Evolutionary conservation across 1,140 invertebrate genomes (phyloP), one percentile per base, ranked within the genome.

Genomic region (Stratiolaelaps scimitus): DNA sequence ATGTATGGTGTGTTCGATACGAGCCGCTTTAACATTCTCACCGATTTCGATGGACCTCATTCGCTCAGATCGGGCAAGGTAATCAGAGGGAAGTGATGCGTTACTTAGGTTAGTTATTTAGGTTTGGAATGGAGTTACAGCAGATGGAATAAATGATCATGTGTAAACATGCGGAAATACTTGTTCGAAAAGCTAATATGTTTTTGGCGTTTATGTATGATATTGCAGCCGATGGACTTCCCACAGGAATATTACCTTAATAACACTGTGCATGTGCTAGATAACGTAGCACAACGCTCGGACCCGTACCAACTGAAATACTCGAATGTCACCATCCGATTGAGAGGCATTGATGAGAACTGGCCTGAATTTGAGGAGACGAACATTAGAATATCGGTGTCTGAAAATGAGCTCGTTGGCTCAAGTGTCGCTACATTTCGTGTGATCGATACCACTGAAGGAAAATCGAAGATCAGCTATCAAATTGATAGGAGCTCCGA

Each of bases 11-110:
- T 89, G 46, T 93, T 91, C 74, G 91, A 90, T 47, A 89, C 90
- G 48, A 90, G 93, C 74, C 93, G 93, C 75, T 94, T 94, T 74
- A 93, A 90, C 2, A 95, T 94, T 90, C 90, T 94, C 23, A 81
- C 89, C 64, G 94, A 94, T 74, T 92, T 91, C 75, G 90, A 94
- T 73, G 91, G 90, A 0, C 93, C 90, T 0, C 90, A 90, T 1
- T 93, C 89, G 0, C 77, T 94, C 64, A 94, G 93, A 79, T 92
- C 94, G 68, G 90, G 93, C 30, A 90, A 94, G 72, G 87, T 88
- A 17, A 60, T 26, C 23, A 2, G 1, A 48, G 15, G 15, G 47
- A 28, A 48, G 26, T 23, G 4, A 40, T 4, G n/a, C n/a, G n/a
- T n/a, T n/a, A n/a, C n/a, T n/a, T n/a, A n/a, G n/a, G n/a, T n/a